Evolutionary conservation across 2,113 vertebrate species (phyloP).

Genomic region (Planiliza haematocheilus): DNA sequence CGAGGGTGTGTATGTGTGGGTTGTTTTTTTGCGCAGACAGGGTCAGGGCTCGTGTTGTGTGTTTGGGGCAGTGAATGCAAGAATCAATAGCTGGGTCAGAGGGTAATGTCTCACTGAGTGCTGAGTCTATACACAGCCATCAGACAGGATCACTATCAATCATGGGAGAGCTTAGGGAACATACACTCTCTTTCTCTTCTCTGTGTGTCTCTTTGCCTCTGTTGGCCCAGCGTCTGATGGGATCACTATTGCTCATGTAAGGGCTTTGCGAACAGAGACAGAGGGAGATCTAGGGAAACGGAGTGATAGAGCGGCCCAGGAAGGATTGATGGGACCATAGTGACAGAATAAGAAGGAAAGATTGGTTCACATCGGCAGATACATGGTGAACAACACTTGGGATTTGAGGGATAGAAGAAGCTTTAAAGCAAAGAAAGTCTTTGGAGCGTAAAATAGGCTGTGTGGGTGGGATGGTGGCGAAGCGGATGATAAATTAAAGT

Average conservation of each 20-base stretch:
- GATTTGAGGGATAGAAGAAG: conserved; percentile 38
- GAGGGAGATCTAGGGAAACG: conserved; percentile 39
- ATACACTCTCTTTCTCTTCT: conserved; percentile 64
- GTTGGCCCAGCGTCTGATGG: conserved; percentile 53
- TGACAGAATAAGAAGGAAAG: conserved; percentile 54
- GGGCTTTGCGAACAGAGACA: conserved; percentile 68
- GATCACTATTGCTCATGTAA: conserved; percentile 72
- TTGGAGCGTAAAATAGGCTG: conserved; percentile 64
- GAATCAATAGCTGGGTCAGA: conserved; percentile 79
- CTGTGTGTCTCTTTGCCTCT: conserved; percentile 29
- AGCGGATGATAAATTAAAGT: conserved; percentile 60
- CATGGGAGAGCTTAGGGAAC: conserved; percentile 70
- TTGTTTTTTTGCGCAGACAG: conserved; percentile 22
- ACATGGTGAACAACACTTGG: conserved; percentile 34
- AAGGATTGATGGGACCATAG: conserved; percentile 57
- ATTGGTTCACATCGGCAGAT: conserved; percentile 48
- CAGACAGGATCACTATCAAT: conserved; percentile 79
- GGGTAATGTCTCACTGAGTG: conserved; percentile 81
- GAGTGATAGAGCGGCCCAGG: conserved; percentile 38
- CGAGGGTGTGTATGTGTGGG: conserved; percentile 12
- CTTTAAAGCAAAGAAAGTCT: conserved; percentile 40
- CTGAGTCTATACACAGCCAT: conserved; percentile 81
- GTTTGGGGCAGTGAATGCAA: conserved; percentile 68
- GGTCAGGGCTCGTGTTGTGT: conserved; percentile 66
- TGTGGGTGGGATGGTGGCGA: conserved; percentile 28